A percentile compares a stretch with the other conserved stretches of the same genome.
These are phyloP conservation scores for Salminus brasiliensis DNA, from an alignment of 2,113 vertebrate genomes.

Conservation along the genomic window DNA sequence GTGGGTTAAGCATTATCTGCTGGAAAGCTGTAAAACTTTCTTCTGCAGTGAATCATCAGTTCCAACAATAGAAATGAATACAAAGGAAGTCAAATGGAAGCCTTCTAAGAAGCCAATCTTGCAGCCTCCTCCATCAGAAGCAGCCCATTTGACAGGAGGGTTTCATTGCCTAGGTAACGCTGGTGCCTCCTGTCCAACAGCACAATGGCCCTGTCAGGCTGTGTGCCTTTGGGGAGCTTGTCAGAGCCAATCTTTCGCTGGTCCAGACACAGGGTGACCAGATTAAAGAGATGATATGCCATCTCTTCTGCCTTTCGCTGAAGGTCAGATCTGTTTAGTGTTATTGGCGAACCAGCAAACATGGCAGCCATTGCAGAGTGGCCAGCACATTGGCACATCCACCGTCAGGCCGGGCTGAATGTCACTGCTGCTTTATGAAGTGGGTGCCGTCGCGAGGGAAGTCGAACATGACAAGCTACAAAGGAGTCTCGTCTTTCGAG, in stretches of 20 bases:
- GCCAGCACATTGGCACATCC: constrained; percentile 27
- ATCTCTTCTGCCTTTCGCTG: constrained; percentile 38
- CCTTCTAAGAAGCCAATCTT: background rate
- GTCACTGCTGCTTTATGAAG: constrained; percentile 11
- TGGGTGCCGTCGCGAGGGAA: constrained; percentile 6
- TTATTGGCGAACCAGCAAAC: constrained; percentile 29
- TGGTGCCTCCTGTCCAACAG: background rate
- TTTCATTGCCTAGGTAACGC: constrained; percentile 28
- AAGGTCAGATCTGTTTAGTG: constrained; percentile 54
- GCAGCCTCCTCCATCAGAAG: background rate
- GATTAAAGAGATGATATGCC: constrained; percentile 49
- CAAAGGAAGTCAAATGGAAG: background rate
- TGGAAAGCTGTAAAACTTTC: constrained; percentile 1
- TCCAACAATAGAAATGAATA: background rate
- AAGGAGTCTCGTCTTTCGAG: background rate
- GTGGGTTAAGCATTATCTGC: background rate
- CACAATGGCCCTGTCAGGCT: constrained; percentile 31
- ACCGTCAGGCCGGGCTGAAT: constrained; percentile 23
- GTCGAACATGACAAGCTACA: constrained; percentile 2
- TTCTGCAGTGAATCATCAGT: background rate
- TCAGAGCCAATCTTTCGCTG: constrained; percentile 44
- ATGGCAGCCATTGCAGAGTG: constrained; percentile 34
- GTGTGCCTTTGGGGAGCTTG: constrained; percentile 42
- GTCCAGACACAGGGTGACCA: constrained; percentile 46
- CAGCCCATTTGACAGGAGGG: constrained; percentile 2